Base-by-base conservation (phyloP, 2,888 invertebrate species). In the Galeruca laticollis region DNA sequence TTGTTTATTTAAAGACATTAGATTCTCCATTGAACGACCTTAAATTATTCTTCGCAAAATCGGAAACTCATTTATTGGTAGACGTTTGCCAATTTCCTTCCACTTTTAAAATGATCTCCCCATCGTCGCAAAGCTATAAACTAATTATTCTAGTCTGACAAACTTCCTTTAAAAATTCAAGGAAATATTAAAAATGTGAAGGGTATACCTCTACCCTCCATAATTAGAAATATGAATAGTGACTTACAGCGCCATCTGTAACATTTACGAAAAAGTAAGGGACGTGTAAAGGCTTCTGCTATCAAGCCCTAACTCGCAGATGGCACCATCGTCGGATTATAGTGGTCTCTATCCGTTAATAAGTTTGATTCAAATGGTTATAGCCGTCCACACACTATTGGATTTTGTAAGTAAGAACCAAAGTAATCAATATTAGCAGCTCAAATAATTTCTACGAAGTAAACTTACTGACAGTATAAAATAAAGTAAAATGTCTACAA, bases 321-420 rank as follows among this genome's bases (percentile, higher is more conserved):
- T 54, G 54, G 31, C 54, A 11, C 26, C n/a, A 9, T 13, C 21
- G 6, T 54, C 9, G 54, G 5, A 26, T 15, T 5, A n/a, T 9
- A 31, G 26, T 11, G 1, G 3, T 54, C 31, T 26, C 31, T 31
- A 31, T 31, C 26, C 54, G 1, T 52, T 54, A 13, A 9, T 2
- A 26, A 15, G 26, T 8, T 54, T 54, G 13, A 31, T 54, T 54
- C n/a, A 31, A 54, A 15, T 31, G n/a, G 26, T 13, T 54, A 54
- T 26, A 54, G 54, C 6, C 11, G 13, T n/a, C 54, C 54, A 54
- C 31, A 54, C 54, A 54, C 54, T 54, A 54, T 8, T 20, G 5
- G 26, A n/a, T 26, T 26, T 26, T 26, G 3, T 26, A 21, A 5
- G 51, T 21, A 21, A 18, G 18, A 20, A 21, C 4, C 2, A 11